Conservation (phyloP, 2,113 vertebrate species). For the Chroicocephalus ridibundus region DNA sequence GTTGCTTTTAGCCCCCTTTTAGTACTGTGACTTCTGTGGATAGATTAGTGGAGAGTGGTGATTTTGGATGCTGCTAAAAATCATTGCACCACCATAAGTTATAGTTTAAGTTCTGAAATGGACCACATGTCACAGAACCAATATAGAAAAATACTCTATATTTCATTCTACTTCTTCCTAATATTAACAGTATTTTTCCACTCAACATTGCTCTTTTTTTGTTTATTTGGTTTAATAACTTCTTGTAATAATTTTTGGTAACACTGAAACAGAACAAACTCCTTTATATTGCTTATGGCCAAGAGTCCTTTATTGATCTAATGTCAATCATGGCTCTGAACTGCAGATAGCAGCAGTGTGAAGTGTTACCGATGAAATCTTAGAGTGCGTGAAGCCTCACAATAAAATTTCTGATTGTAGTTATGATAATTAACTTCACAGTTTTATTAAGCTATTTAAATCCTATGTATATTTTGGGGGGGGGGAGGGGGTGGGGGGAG, state of each 20-base stretch:
- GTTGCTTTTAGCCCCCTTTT: neutral
- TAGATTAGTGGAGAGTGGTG: neutral
- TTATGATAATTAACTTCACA: neutral
- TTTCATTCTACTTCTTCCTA: neutral
- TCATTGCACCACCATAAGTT: neutral
- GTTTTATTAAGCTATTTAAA: neutral
- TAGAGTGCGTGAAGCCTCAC: neutral
- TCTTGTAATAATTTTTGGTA: neutral
- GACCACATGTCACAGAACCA: neutral
- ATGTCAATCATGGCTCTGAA: neutral
- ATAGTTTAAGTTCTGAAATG: neutral
- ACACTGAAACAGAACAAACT: neutral
- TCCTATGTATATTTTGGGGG: neutral
- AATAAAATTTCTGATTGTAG: neutral
- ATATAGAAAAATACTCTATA: neutral
- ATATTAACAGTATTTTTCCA: neutral
- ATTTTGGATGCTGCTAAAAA: neutral
- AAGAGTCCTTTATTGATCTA: neutral
- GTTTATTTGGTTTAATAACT: neutral
- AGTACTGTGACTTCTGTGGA: neutral
- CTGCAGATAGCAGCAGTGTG: neutral
- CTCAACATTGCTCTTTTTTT: neutral
- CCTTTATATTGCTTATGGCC: neutral
- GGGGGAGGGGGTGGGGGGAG: accelerated
- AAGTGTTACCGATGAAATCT: neutral